These are phyloP conservation scores for Phortica okadai DNA, from an alignment of 2,888 invertebrate species.

Conservation along the genomic window DNA sequence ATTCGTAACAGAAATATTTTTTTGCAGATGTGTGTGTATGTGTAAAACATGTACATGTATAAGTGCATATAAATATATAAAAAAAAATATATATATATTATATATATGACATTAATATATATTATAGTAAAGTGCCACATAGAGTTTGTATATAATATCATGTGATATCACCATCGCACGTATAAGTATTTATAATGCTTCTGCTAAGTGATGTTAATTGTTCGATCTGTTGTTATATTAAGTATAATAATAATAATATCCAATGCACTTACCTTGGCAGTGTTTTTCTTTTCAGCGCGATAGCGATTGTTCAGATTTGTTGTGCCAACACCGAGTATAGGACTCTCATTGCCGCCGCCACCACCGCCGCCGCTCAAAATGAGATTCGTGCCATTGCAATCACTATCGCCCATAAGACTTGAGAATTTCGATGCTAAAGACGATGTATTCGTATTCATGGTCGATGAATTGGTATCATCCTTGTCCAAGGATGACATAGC, in stretches of 20 bases:
- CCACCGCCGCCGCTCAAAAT: conserved; percentile 44
- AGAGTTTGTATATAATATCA: neutral
- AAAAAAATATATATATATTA: neutral
- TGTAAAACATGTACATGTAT: neutral
- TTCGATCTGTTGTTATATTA: neutral
- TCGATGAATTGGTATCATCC: conserved; percentile 67
- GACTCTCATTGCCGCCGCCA: conserved; percentile 58
- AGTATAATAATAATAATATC: neutral
- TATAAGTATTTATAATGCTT: conserved; percentile 6
- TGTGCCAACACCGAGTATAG: conserved; percentile 59
- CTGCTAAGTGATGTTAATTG: neutral
- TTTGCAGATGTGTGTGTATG: conserved; percentile 8
- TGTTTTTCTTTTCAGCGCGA: conserved; percentile 76
- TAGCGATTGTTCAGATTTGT: conserved; percentile 73
- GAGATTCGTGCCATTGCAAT: conserved; percentile 57
- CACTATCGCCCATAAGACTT: conserved; percentile 68
- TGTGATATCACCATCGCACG: neutral
- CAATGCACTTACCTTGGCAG: conserved; percentile 74
- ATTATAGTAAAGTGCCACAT: neutral
- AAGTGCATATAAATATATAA: neutral
- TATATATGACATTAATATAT: neutral
- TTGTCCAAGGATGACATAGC: conserved; percentile 65
- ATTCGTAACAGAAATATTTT: neutral
- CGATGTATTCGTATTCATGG: conserved; percentile 68
- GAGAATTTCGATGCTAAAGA: conserved; percentile 73